Conservation (phyloP, 2,113 vertebrate species). For the Cephalopterus ornatus region DNA sequence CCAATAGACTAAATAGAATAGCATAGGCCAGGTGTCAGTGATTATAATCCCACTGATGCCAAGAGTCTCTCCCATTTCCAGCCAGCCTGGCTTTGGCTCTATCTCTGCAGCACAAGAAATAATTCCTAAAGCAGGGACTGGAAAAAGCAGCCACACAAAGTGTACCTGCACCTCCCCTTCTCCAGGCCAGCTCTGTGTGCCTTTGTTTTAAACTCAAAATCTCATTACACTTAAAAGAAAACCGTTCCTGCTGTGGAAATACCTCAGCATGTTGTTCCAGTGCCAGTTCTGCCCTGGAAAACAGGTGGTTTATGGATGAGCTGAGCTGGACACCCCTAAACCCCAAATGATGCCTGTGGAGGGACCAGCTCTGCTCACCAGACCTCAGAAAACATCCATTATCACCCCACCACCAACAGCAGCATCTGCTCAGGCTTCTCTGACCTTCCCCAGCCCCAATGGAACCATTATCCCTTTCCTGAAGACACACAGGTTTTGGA, state of each 20-base stretch:
- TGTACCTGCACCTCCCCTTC: neutral
- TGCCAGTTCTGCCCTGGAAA: neutral
- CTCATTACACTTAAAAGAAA: accelerated
- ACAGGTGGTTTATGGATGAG: neutral
- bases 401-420: neutral
- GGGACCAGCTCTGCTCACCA: neutral
- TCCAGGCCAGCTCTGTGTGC: accelerated
- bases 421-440: neutral
- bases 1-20: constrained; percentile 25
- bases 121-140: neutral
- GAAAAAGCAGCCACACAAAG: neutral
- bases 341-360: neutral
- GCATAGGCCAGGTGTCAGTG: constrained; percentile 47
- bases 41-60: constrained; percentile 17
- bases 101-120: neutral
- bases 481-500: neutral
- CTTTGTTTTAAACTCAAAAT: accelerated
- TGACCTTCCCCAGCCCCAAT: neutral
- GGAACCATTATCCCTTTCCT: neutral
- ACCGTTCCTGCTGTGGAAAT: neutral
- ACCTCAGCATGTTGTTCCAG: accelerated
- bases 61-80: neutral
- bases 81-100: neutral
- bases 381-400: neutral
- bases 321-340: neutral